A percentile compares a stretch with the other conserved stretches of the same genome.
phyloP scores from a whole-genome alignment of 1,140 invertebrate species.

The Procambarus clarkii region DNA sequence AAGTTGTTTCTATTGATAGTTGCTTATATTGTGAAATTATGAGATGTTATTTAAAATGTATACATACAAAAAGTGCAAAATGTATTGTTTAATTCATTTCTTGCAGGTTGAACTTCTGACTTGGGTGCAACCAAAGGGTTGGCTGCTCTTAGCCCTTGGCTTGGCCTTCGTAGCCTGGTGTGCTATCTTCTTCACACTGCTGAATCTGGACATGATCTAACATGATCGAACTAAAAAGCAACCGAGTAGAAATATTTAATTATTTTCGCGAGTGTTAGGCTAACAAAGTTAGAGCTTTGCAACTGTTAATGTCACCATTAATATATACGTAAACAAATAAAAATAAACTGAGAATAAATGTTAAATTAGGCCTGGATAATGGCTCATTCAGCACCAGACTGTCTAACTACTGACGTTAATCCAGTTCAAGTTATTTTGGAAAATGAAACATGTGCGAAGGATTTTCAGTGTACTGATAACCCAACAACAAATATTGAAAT shows the following conservation, averaged over 20 bases:
- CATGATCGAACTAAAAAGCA: no score
- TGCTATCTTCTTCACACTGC: conserved; percentile 44
- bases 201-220: neutral
- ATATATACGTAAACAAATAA: no score
- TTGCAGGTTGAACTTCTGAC: conserved; percentile 24
- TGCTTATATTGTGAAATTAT: no score
- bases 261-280: no score
- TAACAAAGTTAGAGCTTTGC: no score
- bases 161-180: conserved; percentile 25
- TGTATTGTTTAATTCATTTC: neutral
- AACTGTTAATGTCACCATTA: no score
- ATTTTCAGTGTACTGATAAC: neutral
- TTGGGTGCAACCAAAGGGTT: conserved; percentile 44
- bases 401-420: neutral
- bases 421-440: neutral
- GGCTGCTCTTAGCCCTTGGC: conserved; percentile 14
- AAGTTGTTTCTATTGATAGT: no score
- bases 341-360: no score
- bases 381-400: no score
- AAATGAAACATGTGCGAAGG: neutral
- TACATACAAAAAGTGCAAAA: neutral
- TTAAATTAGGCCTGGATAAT: no score
- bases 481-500: neutral
- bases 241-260: no score
- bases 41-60: no score